These are phyloP conservation scores for Pterostichus madidus DNA, from an alignment of 2,888 invertebrate species.

Conservation along the genomic window DNA sequence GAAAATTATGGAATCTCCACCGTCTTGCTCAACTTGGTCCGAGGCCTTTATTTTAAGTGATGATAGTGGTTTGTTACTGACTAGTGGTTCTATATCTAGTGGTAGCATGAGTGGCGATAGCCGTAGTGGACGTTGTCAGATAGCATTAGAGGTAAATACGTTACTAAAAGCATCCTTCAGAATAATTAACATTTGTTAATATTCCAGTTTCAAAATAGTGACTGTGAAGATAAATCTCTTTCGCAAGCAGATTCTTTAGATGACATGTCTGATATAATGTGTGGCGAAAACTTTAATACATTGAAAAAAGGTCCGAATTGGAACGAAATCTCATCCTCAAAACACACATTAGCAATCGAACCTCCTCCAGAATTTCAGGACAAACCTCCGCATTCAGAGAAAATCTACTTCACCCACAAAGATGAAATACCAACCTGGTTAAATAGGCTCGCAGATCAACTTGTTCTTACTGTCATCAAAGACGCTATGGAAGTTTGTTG, in stretches of 20 bases:
- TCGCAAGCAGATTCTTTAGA: conserved; percentile 90
- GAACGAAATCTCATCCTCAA: conserved; percentile 78
- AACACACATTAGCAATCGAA: conserved; percentile 84
- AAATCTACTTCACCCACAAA: background rate
- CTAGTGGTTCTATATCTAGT: conserved; percentile 87
- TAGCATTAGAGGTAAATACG: conserved; percentile 82
- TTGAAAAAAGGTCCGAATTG: conserved; percentile 87
- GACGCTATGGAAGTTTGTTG: conserved; percentile 78
- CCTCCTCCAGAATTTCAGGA: conserved; percentile 93
- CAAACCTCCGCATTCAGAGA: conserved; percentile 75
- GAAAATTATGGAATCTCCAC: conserved; percentile 85
- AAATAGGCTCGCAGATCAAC: conserved; percentile 77
- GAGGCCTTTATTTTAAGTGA: conserved; percentile 87
- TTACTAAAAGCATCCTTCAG: background rate
- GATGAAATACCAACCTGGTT: conserved; percentile 70
- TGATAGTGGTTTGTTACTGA: conserved; percentile 86
- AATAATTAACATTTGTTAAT: background rate
- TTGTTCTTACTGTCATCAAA: conserved; percentile 77
- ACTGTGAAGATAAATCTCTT: conserved; percentile 87
- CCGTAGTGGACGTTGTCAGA: conserved; percentile 83
- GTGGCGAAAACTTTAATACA: conserved; percentile 90
- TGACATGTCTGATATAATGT: conserved; percentile 87
- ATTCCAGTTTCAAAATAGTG: conserved; percentile 88
- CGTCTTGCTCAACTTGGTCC: conserved; percentile 86
- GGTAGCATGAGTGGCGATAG: conserved; percentile 86